Percentiles rank a stretch among this genome's conserved stretches.
Evolutionary conservation across 2,113 vertebrate species (phyloP).

Genomic region (Mormoops blainvillei): DNA sequence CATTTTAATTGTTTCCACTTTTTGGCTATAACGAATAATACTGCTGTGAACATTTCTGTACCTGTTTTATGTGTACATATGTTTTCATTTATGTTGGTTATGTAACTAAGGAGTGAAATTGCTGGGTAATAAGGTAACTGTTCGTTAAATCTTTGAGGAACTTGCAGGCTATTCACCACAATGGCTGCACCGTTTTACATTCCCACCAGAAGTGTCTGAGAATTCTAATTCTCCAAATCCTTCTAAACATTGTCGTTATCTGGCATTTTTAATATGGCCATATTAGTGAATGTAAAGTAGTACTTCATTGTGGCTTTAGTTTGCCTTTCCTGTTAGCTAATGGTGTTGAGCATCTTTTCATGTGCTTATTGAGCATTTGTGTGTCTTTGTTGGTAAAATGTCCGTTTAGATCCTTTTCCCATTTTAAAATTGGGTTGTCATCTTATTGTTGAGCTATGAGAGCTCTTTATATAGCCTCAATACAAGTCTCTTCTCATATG

Average conservation of each 20-base stretch:
- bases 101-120: neutral
- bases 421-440: neutral
- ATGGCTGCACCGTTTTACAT: neutral
- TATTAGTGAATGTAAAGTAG: neutral
- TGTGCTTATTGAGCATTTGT: neutral
- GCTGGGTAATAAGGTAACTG: neutral
- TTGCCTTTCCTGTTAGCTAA: neutral
- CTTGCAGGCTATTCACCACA: neutral
- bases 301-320: neutral
- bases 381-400: neutral
- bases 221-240: neutral
- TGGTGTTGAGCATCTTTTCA: neutral
- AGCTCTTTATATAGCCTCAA: neutral
- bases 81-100: neutral
- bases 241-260: neutral
- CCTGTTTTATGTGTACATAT: neutral
- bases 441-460: neutral
- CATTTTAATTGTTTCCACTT: neutral
- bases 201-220: neutral
- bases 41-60: neutral
- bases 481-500: neutral
- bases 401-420: neutral
- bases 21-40: neutral
- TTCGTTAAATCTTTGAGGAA: neutral
- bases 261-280: neutral